Conservation (phyloP, 30 jellyfish, hydroid and myxozoan genomes). For the Aurelia sp. region DNA sequence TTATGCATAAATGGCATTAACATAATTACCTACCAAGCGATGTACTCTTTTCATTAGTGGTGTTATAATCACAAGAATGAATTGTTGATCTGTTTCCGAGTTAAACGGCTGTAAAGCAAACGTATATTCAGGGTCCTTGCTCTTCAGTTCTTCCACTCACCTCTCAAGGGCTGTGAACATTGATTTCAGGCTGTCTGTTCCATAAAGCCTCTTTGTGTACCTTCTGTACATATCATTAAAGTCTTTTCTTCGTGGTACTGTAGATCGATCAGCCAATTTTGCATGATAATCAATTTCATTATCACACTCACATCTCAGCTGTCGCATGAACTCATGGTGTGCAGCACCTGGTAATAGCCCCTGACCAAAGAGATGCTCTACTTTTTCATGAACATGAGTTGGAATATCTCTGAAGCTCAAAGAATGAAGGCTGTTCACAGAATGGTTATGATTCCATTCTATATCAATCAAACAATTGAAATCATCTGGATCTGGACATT, state of each 20-base stretch:
- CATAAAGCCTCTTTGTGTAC: background rate
- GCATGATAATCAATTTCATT: background rate
- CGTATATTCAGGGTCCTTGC: background rate
- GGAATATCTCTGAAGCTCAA: constrained; percentile 23
- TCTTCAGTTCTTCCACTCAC: background rate
- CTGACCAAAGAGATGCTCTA: background rate
- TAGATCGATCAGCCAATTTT: constrained; percentile 19
- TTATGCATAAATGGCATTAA: background rate
- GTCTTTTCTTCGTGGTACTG: constrained; percentile 16
- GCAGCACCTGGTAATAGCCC: constrained; percentile 20
- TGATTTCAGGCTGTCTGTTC: background rate
- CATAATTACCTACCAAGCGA: constrained; percentile 3
- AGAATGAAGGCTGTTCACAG: constrained; percentile 3
- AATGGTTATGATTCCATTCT: constrained; percentile 22
- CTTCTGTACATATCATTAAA: constrained; percentile 15
- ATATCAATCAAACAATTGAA: background rate
- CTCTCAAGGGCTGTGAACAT: constrained; percentile 10
- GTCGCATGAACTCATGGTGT: constrained; percentile 6
- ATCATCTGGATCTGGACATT: background rate
- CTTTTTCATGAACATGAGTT: background rate
- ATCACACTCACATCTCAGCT: background rate
- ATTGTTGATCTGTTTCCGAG: background rate
- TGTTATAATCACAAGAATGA: constrained; percentile 6
- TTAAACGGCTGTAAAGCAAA: background rate
- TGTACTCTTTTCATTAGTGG: constrained; percentile 30